Evolutionary conservation across 2,888 invertebrate genomes (phyloP), one percentile per base, ranked within the genome.

Genomic region (Allacma fusca): DNA sequence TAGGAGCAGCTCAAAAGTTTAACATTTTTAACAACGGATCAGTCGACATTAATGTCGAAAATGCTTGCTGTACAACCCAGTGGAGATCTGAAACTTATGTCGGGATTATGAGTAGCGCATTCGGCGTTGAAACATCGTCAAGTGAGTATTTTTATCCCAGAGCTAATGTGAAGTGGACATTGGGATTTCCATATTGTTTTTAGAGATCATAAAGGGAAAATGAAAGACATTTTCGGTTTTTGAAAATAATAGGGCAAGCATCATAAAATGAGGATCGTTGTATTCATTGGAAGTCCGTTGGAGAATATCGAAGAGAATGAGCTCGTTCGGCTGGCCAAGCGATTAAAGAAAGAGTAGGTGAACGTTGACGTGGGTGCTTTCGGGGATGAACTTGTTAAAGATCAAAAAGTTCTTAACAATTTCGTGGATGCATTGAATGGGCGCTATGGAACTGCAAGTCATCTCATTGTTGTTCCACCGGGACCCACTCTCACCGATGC

Each of bases 261-360:
- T 88, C 99, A 99, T 87, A 97, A 97, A 88, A 97, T 98, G 96
- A 92, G 99, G 70, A 98, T 99, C 85, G 94, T 99, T 5, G 95
- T 94, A 0, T 99, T 99, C 88, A 94, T 99, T 77, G 99, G 99
- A 19, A 97, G 97, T 84, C 99, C 99, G 0, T 91, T 99, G 28
- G 91, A 91, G 64, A 78, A 78, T n/a, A 91, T 93, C 21, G 97
- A 98, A 81, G 95, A 97, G 84, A 94, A 93, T 84, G 98, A 98
- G 88, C 88, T 99, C 72, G 91, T 96, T 0, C 97, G 98, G 88
- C 89, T 98, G 78, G 98, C 97, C 0, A 99, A 99, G 87, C 92
- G 96, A 84, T 89, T 99, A 83, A 99, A 98, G 88, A 99, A 99
- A 86, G 99, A 99, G 87, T 99, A 99, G 88, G 98, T 99, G 0